A percentile compares a stretch with the other conserved stretches of the same genome.
Evolutionary conservation across 1,140 invertebrate species (phyloP).

Genomic region (Drosophila persimilis): DNA sequence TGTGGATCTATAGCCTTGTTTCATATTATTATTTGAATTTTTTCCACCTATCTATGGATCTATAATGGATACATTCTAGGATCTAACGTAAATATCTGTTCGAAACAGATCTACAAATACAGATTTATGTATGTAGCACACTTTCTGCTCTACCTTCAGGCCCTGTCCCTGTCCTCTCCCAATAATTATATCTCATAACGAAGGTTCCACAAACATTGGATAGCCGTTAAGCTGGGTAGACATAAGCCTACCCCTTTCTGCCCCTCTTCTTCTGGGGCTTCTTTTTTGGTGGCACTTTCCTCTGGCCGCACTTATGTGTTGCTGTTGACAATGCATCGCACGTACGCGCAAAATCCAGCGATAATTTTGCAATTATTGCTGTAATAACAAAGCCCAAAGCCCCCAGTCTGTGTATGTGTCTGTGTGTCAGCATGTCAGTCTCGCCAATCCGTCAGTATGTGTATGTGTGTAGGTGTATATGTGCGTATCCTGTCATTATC

Average conservation of each 20-base stretch:
- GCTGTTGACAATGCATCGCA: conserved; percentile 56
- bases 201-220: conserved; percentile 1
- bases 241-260: neutral
- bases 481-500: conserved; percentile 59
- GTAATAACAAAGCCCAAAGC: conserved; percentile 69
- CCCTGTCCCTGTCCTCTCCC: neutral
- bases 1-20: too few species aligned
- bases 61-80: too few species aligned
- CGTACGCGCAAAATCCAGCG: conserved; percentile 72
- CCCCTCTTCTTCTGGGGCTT: conserved; percentile 4
- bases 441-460: neutral
- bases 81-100: too few species aligned
- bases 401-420: neutral
- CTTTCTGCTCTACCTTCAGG: too few species aligned
- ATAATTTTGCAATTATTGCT: conserved; percentile 81
- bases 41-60: too few species aligned
- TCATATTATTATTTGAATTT: too few species aligned
- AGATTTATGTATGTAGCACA: too few species aligned
- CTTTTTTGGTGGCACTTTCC: conserved; percentile 1
- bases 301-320: conserved; percentile 1
- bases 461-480: neutral
- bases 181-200: conserved; percentile 9
- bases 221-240: neutral
- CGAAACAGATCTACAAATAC: too few species aligned
- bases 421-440: neutral